A percentile compares a stretch with the other conserved stretches of the same genome.
Evolutionary conservation across 1,140 invertebrate species (phyloP).

Genomic region (Mamestra configurata): DNA sequence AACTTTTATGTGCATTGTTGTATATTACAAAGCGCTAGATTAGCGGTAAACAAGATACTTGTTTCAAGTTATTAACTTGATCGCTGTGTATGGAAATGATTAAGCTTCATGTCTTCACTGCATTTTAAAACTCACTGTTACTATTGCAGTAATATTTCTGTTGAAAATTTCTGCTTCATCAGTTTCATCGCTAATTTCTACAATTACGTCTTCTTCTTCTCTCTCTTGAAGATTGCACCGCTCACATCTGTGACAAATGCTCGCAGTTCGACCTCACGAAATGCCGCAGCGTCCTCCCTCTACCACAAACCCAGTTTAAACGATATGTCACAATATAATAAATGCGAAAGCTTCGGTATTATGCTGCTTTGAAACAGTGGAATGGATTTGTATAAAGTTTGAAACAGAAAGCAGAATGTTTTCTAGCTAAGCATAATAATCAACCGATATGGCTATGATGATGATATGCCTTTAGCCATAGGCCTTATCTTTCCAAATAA

Average conservation of each 20-base stretch:
- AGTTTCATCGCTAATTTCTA: background rate
- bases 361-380: background rate
- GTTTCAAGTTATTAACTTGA: background rate
- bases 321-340: constrained; percentile 18
- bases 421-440: no score
- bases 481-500: background rate
- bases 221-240: background rate
- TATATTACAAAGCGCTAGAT: constrained; percentile 17
- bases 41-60: constrained; percentile 21
- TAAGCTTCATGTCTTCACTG: background rate
- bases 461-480: no score
- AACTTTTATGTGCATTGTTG: constrained; percentile 32
- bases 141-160: no score
- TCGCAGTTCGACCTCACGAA: constrained; percentile 21
- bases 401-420: no score
- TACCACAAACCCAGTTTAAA: constrained; percentile 5
- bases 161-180: no score
- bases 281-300: constrained; percentile 18
- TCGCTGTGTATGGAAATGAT: background rate
- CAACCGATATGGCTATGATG: no score
- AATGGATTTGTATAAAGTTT: background rate
- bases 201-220: background rate
- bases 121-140: no score
- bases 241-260: constrained; percentile 8
- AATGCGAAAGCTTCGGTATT: background rate